Evolutionary conservation across 2,113 vertebrate species (phyloP).

Genomic region (Gracilinanus agilis): DNA sequence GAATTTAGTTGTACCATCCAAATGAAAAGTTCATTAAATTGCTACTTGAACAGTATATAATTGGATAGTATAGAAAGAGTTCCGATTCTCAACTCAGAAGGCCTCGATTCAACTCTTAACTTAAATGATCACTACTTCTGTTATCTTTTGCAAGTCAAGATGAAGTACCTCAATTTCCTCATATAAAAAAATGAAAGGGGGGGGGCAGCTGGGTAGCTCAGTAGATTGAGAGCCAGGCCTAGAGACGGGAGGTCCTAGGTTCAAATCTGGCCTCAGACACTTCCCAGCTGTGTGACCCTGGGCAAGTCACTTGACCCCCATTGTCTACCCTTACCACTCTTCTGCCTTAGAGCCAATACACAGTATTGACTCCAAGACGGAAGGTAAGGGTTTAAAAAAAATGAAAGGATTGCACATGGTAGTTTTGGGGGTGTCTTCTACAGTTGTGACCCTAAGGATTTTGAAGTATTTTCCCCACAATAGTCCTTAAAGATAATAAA

Average conservation of each 20-base stretch:
- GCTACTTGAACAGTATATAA: neutral
- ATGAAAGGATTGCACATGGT: too few relatives aligned
- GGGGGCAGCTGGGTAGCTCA: too few relatives aligned
- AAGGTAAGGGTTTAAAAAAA: too few relatives aligned
- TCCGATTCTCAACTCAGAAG: neutral
- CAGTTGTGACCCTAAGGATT: neutral
- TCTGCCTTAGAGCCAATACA: too few relatives aligned
- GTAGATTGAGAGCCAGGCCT: too few relatives aligned
- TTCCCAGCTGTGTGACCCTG: too few relatives aligned
- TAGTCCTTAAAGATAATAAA: neutral
- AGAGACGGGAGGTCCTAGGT: too few relatives aligned
- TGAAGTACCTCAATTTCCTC: neutral
- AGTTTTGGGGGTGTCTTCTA: neutral
- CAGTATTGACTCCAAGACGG: too few relatives aligned
- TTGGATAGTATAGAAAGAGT: neutral
- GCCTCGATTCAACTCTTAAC: neutral
- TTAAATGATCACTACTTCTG: neutral
- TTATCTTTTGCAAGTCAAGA: too few relatives aligned
- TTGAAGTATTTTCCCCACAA: neutral
- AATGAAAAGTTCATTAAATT: neutral
- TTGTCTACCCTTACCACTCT: too few relatives aligned
- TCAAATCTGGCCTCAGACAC: too few relatives aligned
- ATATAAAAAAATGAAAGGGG: neutral
- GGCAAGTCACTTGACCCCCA: too few relatives aligned
- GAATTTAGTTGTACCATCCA: neutral